Conservation (phyloP, 2,888 invertebrate genomes). For the Smittia aterrima region DNA sequence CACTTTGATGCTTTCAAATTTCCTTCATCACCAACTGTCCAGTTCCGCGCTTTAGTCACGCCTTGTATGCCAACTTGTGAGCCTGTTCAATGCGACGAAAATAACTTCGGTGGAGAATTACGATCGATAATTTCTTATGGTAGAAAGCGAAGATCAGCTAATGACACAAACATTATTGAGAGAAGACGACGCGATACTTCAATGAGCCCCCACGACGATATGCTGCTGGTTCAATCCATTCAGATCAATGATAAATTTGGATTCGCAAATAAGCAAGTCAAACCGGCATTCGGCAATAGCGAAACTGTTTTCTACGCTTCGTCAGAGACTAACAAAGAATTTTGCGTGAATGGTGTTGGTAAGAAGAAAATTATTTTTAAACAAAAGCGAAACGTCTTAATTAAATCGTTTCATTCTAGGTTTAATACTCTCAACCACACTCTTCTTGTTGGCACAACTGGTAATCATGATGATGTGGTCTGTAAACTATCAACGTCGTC, state of each 20-base stretch:
- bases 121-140: conserved; percentile 82
- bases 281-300: conserved; percentile 56
- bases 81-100: conserved; percentile 84
- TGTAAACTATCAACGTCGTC: conserved; percentile 80
- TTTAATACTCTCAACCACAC: conserved; percentile 78
- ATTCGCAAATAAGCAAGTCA: conserved; percentile 69
- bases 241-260: conserved; percentile 92
- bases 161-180: conserved; percentile 46
- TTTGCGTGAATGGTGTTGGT: conserved; percentile 55
- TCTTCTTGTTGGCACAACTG: conserved; percentile 83
- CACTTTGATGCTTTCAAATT: conserved; percentile 96
- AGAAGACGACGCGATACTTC: conserved; percentile 47
- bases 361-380: conserved; percentile 42
- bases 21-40: conserved; percentile 91
- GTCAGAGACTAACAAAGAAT: conserved; percentile 54
- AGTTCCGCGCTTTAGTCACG: conserved; percentile 92
- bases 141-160: conserved; percentile 68
- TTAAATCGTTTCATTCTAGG: conserved; percentile 54
- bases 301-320: conserved; percentile 71
- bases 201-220: conserved; percentile 66
- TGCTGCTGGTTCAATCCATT: conserved; percentile 85
- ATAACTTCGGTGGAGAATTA: conserved; percentile 71
- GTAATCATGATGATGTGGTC: conserved; percentile 85
- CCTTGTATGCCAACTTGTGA: conserved; percentile 90
- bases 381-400: neutral